Evolutionary conservation across 2,113 vertebrate species (phyloP), one percentile per base, ranked within the genome.

Genomic region (Daubentonia madagascariensis): DNA sequence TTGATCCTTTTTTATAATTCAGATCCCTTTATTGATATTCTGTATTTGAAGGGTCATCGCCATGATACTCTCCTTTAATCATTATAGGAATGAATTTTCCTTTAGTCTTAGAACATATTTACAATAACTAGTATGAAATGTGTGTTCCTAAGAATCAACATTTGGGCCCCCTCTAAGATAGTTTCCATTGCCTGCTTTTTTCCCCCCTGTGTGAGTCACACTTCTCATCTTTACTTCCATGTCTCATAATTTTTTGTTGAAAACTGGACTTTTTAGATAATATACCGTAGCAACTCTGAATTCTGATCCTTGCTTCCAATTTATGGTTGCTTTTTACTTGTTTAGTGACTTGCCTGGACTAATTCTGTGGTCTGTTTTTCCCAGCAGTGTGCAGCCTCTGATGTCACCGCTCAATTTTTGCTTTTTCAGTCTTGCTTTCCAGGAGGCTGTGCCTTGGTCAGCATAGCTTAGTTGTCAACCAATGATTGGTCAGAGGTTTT

Each of bases 341-440:
- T 72, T 85, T 81, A 45, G 22, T 54, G 84, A 94, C 50, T 81
- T 91, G 30, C 40, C 54, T 73, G 59, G 87, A 59, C 63, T 72
- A 84, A 90, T 90, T 85, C 57, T 85, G 22, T 50, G 43, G 16
- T 89, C 35, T 85, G 22, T 79, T 89, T 89, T 85, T 67, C 48
- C 35, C 22, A 93, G 72, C 30, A 68, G 30, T 45, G 17, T 50
- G 17, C 17, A 85, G 48, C 9, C 63, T 83, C 63, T 84, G 70
- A 96, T 50, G 59, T 76, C 78, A 85, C 35, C 32, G 37, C 37
- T 45, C 68, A 76, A 35, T 50, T 68, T 37, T 32, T 12, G 8
- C 32, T 89, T 93, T 57, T 73, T 54, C 88, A 87, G 59, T 28
- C 48, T 92, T 94, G 35, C 45, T 92, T 89, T 92, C 57, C 45